phyloP scores from a whole-genome alignment of 1,140 invertebrate genomes.

The Listronotus bonariensis region DNA sequence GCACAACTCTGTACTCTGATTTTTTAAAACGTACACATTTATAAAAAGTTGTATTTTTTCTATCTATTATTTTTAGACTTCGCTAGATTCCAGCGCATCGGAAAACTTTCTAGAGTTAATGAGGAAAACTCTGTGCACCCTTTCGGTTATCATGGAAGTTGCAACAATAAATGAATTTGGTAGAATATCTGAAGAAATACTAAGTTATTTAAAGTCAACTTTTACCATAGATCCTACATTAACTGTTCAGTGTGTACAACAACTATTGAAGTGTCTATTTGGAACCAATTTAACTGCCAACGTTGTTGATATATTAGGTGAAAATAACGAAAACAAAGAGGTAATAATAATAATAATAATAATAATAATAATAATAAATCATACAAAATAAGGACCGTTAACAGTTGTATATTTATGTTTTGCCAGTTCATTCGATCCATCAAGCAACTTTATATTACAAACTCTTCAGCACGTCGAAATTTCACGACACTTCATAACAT shows the following conservation, averaged over 20 bases:
- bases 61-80: slow-evolving; percentile 61
- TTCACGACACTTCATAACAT: too few relatives aligned
- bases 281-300: slow-evolving; percentile 77
- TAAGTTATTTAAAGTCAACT: slow-evolving; percentile 75
- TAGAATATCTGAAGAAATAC: slow-evolving; percentile 78
- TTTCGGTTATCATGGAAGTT: slow-evolving; percentile 80
- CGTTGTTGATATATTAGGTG: slow-evolving; percentile 33
- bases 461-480: too few relatives aligned
- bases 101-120: slow-evolving; percentile 78
- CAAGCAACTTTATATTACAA: too few relatives aligned
- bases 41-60: too few relatives aligned
- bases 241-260: slow-evolving; percentile 79
- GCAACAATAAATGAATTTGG: slow-evolving; percentile 74
- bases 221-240: slow-evolving; percentile 71
- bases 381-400: not conserved
- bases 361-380: slow-evolving; percentile 10
- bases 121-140: slow-evolving; percentile 65
- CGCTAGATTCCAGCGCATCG: slow-evolving; percentile 70
- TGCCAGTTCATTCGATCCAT: too few relatives aligned
- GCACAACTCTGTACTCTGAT: too few relatives aligned
- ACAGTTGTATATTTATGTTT: not conserved
- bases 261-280: slow-evolving; percentile 83
- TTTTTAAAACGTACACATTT: too few relatives aligned
- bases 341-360: slow-evolving; percentile 19
- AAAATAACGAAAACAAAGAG: slow-evolving; percentile 20